Conservation (phyloP, 2,888 invertebrate species). For the Hylaea fasciaria region DNA sequence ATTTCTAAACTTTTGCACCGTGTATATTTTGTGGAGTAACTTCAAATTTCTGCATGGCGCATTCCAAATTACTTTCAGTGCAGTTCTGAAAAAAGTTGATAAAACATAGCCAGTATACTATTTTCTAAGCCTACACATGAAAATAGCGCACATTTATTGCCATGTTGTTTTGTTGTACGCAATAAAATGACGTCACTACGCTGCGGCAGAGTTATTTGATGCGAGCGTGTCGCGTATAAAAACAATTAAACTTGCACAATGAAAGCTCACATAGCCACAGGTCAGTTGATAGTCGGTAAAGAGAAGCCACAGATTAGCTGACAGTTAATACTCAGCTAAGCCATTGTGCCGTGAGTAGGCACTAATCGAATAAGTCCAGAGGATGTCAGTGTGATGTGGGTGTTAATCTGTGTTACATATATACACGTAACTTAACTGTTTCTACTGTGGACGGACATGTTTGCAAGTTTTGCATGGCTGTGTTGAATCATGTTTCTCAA, state of each 20-base stretch:
- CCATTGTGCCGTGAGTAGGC: slow-evolving; percentile 65
- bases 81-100: neutral
- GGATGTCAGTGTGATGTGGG: slow-evolving; percentile 35
- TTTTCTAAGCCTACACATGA: slow-evolving; percentile 13
- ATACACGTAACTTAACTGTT: slow-evolving; percentile 12
- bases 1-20: too few species aligned
- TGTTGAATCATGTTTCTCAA: too few species aligned
- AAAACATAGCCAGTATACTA: too few species aligned
- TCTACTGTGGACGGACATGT: neutral
- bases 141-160: slow-evolving; percentile 25
- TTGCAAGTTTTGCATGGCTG: too few species aligned
- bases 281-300: slow-evolving; percentile 36
- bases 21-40: too few species aligned
- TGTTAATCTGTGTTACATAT: slow-evolving; percentile 30
- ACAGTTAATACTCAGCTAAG: slow-evolving; percentile 42
- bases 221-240: slow-evolving; percentile 59
- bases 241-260: slow-evolving; percentile 79
- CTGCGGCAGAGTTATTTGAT: slow-evolving; percentile 44
- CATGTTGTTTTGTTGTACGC: slow-evolving; percentile 28
- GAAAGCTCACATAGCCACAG: slow-evolving; percentile 64
- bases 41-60: too few species aligned
- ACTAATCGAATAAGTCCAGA: slow-evolving; percentile 71
- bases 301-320: neutral
- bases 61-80: neutral
- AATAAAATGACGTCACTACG: slow-evolving; percentile 41